Conservation (phyloP, 2,888 invertebrate species). For the Phortica okadai region DNA sequence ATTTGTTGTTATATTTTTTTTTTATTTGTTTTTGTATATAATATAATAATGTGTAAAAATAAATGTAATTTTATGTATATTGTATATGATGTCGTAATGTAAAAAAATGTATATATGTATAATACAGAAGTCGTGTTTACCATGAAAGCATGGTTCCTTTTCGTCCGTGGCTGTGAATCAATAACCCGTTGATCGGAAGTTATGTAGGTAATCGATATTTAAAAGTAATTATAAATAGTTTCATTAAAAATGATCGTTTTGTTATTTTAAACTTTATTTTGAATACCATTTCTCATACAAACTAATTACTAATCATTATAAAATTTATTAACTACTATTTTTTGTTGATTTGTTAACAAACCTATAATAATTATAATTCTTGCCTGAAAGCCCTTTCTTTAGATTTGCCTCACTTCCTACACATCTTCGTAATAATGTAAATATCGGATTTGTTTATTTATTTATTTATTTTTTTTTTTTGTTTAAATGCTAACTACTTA, state of each 20-base stretch:
- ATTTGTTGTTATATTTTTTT: no score
- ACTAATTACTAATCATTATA: constrained; percentile 58
- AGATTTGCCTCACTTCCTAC: background rate
- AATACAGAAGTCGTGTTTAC: no score
- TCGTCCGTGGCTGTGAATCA: no score
- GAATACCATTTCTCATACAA: constrained; percentile 67
- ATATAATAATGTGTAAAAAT: no score
- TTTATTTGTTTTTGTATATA: constrained; percentile 22
- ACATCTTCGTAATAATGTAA: background rate
- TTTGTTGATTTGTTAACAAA: constrained; percentile 44
- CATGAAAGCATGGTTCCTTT: no score
- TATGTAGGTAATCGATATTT: no score
- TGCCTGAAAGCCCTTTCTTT: background rate
- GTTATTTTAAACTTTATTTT: constrained; percentile 67
- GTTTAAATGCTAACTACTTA: constrained; percentile 64
- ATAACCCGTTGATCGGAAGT: no score
- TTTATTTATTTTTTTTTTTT: constrained; percentile 30
- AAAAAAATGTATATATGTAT: no score
- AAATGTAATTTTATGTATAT: no score
- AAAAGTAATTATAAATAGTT: no score
- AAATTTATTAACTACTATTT: constrained; percentile 40
- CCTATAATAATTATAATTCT: constrained; percentile 20
- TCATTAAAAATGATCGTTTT: background rate
- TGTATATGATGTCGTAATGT: no score
- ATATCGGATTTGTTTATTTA: constrained; percentile 33